Evolutionary conservation across 2,888 invertebrate species (phyloP).

Genomic region (Lithophane leautieri): DNA sequence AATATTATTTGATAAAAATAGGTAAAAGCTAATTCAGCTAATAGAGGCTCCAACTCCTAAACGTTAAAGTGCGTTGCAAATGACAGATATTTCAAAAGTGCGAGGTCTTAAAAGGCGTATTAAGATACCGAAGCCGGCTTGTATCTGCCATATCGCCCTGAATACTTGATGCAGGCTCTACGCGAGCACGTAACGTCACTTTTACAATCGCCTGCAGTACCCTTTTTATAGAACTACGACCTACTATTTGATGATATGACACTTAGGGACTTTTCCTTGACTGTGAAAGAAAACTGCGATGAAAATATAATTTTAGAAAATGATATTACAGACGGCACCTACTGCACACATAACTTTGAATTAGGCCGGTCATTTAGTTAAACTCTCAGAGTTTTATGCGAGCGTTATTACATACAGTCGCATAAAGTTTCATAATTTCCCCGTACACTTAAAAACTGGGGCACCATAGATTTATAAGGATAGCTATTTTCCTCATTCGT

Average conservation of each 20-base stretch:
- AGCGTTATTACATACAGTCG: conserved; percentile 12
- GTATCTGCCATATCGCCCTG: conserved; percentile 65
- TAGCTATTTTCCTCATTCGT: conserved; percentile 41
- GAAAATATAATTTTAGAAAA: conserved; percentile 24
- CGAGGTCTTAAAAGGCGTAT: conserved; percentile 47
- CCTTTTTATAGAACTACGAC: conserved; percentile 51
- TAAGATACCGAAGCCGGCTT: conserved; percentile 57
- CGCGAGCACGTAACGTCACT: conserved; percentile 60
- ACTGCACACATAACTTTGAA: conserved; percentile 7
- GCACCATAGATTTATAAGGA: conserved; percentile 33
- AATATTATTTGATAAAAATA: neutral
- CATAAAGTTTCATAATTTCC: conserved; percentile 28
- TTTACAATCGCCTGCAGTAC: conserved; percentile 51
- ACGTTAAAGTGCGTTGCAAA: conserved; percentile 52
- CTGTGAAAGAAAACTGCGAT: conserved; percentile 32
- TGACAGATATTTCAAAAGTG: conserved; percentile 66
- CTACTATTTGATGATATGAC: conserved; percentile 53
- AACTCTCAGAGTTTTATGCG: conserved; percentile 1
- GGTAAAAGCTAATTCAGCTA: neutral
- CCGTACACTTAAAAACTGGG: conserved; percentile 4
- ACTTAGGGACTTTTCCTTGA: conserved; percentile 34
- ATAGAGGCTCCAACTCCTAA: conserved; percentile 23
- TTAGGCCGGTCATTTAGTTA: conserved; percentile 18
- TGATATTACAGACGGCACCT: neutral
- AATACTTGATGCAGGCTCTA: conserved; percentile 69